phyloP scores from a whole-genome alignment of 2,113 vertebrate genomes.

The Cyphotilapia sp. region DNA sequence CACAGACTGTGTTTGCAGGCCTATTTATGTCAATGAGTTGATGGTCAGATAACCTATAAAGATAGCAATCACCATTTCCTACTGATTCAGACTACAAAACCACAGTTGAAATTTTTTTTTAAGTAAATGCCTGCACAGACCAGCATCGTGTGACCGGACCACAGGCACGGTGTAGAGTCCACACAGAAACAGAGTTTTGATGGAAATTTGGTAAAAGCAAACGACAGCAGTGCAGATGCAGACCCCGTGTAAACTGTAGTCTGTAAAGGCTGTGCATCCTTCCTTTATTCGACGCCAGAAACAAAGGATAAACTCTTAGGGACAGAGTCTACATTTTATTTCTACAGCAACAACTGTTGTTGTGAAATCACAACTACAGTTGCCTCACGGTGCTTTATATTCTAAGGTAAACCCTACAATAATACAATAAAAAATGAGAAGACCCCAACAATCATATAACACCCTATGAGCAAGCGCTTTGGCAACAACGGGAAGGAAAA shows the following conservation, averaged over 20 bases:
- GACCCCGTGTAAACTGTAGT: accelerated
- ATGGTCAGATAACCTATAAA: background rate
- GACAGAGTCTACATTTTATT: background rate
- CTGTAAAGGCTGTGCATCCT: accelerated
- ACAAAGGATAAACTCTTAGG: background rate
- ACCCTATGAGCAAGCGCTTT: background rate
- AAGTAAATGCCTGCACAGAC: background rate
- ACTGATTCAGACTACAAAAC: background rate
- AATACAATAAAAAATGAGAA: background rate
- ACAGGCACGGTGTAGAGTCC: background rate
- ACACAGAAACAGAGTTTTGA: background rate
- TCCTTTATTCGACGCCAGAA: background rate
- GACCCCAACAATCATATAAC: background rate
- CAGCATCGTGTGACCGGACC: background rate
- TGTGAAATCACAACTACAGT: background rate
- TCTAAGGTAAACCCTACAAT: background rate
- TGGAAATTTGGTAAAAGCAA: background rate
- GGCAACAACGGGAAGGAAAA: background rate
- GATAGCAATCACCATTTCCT: background rate
- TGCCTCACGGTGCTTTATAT: background rate
- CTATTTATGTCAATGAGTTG: background rate
- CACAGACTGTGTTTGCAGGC: background rate
- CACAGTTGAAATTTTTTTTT: accelerated
- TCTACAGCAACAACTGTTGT: background rate
- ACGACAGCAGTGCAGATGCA: background rate